Evolutionary conservation across 2,797 vertebrate genomes (phyloP).

Genomic region (Forpus xanthops): DNA sequence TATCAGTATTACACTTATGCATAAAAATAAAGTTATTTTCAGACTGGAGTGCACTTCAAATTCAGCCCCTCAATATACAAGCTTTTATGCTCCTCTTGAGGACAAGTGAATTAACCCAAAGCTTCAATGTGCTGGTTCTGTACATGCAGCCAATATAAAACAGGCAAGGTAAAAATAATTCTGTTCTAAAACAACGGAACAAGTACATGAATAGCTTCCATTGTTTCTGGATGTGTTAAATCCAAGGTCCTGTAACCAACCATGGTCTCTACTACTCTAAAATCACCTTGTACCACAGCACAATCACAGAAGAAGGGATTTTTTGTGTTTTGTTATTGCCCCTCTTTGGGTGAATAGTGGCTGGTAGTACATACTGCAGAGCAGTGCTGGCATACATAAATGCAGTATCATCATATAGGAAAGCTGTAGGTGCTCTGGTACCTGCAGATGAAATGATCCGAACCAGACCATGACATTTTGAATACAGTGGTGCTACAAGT

Average conservation of each 20-base stretch:
- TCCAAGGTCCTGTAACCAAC: not conserved
- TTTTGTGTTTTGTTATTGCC: not conserved
- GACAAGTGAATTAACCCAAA: conserved; percentile 32
- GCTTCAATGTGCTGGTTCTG: not conserved
- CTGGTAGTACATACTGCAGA: not conserved
- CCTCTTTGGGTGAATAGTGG: not conserved
- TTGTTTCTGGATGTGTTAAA: not conserved
- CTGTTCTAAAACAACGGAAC: not conserved
- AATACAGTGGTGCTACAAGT: fast-evolving
- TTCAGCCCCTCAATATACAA: not conserved
- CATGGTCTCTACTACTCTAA: not conserved
- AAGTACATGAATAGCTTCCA: not conserved
- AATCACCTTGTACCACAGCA: not conserved
- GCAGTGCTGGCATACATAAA: not conserved
- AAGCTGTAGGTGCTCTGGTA: not conserved
- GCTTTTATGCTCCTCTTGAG: conserved; percentile 16
- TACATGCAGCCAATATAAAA: not conserved
- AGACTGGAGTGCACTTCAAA: conserved; percentile 14
- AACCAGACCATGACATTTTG: not conserved
- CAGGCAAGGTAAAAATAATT: not conserved
- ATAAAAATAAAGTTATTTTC: conserved; percentile 57
- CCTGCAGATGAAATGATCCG: not conserved
- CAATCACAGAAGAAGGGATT: not conserved
- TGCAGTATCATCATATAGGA: not conserved
- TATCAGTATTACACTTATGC: not conserved